A percentile compares a stretch with the other conserved stretches of the same genome.
These are phyloP conservation scores for Phoebastria nigripes DNA, from an alignment of 2,797 vertebrate genomes.

Conservation along the genomic window DNA sequence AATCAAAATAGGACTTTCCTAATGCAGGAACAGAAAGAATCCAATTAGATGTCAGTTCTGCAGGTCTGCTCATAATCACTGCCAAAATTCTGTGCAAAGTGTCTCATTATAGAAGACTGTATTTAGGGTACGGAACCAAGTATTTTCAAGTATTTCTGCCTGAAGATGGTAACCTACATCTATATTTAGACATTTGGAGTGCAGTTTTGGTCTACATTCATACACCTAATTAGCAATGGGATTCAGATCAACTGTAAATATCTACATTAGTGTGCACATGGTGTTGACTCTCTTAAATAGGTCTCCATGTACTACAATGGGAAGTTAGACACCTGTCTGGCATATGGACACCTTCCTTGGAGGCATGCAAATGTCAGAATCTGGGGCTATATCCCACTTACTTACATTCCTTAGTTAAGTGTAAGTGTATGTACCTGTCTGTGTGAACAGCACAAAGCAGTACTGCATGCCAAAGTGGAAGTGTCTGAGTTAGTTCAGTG, in stretches of 20 bases:
- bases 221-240: not conserved
- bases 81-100: not conserved
- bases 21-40: not conserved
- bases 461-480: accelerated
- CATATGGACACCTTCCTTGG: not conserved
- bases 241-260: not conserved
- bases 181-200: not conserved
- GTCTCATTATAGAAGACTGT: not conserved
- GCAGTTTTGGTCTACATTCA: not conserved
- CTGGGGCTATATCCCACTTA: not conserved
- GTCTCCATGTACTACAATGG: not conserved
- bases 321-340: not conserved
- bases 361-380: not conserved
- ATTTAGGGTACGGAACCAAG: not conserved
- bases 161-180: not conserved
- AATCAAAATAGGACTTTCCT: conserved; percentile 13
- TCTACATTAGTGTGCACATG: not conserved
- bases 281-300: not conserved
- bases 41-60: not conserved
- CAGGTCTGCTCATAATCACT: not conserved
- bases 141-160: not conserved
- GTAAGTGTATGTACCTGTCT: not conserved
- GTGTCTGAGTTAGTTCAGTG: not conserved
- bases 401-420: not conserved
- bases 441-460: not conserved